phyloP scores from a whole-genome alignment of 2,797 vertebrate genomes.

The Enteromius afrohamiltoni region DNA sequence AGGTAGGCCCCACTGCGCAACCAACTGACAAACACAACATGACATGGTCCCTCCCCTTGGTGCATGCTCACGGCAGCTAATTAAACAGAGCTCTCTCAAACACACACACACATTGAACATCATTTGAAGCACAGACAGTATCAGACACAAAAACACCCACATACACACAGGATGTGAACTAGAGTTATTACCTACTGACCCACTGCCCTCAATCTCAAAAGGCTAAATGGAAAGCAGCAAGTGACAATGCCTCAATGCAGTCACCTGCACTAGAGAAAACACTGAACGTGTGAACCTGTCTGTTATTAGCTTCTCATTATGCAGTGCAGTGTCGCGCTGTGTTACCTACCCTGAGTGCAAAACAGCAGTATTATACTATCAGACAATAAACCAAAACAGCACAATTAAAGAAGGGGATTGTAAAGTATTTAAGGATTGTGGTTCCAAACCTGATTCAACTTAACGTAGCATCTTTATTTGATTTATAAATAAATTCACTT shows the following conservation, averaged over 20 bases:
- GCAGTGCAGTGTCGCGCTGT: background rate
- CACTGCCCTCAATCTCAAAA: slow-evolving; percentile 62
- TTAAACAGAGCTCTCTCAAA: slow-evolving; percentile 76
- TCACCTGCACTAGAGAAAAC: slow-evolving; percentile 62
- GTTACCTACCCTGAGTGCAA: background rate
- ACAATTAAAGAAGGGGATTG: background rate
- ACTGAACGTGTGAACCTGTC: slow-evolving; percentile 25
- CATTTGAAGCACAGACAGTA: slow-evolving; percentile 42
- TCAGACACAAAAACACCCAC: slow-evolving; percentile 56
- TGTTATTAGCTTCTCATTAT: slow-evolving; percentile 33
- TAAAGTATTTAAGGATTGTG: background rate
- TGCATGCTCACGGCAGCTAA: slow-evolving; percentile 71
- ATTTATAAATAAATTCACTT: background rate
- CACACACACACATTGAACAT: slow-evolving; percentile 55
- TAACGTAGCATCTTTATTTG: background rate
- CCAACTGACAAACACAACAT: slow-evolving; percentile 74
- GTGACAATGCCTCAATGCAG: slow-evolving; percentile 50
- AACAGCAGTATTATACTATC: background rate
- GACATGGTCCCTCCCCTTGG: slow-evolving; percentile 71
- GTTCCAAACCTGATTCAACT: background rate
- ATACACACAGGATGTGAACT: slow-evolving; percentile 42
- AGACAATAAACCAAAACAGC: background rate
- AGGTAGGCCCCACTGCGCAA: slow-evolving; percentile 64
- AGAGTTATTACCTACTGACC: slow-evolving; percentile 63
- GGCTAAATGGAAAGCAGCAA: slow-evolving; percentile 59